Evolutionary conservation across 2,113 vertebrate species (phyloP).

Genomic region (Stegostoma tigrinum): DNA sequence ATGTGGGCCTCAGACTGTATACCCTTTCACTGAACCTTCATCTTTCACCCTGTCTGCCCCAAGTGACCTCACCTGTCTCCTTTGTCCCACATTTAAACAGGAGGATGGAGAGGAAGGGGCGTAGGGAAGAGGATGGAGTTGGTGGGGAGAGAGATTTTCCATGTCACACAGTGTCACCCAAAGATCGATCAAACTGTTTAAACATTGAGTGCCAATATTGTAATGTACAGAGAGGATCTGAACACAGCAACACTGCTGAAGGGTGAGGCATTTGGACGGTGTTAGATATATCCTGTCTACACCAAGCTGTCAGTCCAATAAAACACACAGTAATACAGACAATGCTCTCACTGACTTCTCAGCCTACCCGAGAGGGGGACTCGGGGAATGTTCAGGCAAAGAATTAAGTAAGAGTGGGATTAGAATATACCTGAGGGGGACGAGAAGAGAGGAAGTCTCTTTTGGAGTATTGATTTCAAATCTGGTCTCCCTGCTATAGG

Average conservation of each 20-base stretch:
- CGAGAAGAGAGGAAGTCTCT: neutral
- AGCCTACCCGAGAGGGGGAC: neutral
- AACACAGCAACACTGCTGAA: neutral
- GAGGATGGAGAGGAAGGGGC: neutral
- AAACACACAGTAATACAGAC: neutral
- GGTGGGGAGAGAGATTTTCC: neutral
- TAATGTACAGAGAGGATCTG: neutral
- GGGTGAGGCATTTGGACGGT: neutral
- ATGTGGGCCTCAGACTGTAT: slow-evolving; percentile 48
- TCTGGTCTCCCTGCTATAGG: no score
- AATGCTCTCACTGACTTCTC: neutral
- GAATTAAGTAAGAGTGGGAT: neutral
- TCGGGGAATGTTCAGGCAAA: no score
- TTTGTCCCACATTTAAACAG: neutral
- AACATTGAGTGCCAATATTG: neutral
- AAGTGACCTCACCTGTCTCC: slow-evolving; percentile 53
- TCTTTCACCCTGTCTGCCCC: slow-evolving; percentile 63
- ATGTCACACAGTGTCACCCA: neutral
- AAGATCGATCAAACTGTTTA: neutral
- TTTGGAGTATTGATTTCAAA: no score
- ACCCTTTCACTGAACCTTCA: slow-evolving; percentile 59
- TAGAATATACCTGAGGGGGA: neutral
- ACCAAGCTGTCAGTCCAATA: neutral
- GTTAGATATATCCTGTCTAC: neutral
- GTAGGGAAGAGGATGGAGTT: neutral